Evolutionary conservation across 2,888 invertebrate species (phyloP), one percentile per base, ranked within the genome.

Genomic region (Agrochola lota): DNA sequence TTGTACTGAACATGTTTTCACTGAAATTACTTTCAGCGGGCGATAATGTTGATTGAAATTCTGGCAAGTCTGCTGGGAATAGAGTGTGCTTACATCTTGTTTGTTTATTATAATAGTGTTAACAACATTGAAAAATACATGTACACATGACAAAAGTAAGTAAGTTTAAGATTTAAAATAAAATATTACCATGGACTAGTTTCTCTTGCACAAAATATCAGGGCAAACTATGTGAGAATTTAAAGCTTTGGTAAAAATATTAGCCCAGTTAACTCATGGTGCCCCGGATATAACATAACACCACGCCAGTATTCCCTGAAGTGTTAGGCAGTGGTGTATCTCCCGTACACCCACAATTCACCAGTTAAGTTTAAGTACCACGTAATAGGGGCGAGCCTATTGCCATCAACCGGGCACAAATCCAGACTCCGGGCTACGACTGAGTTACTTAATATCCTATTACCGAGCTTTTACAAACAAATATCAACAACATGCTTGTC

Each of bases 21-120:
- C 75, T 69, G 63, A 84, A 75, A 85, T 83, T 69, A 85, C 81
- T 80, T 82, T 81, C 60, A 74, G 59, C 52, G 70, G 20, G 52
- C 52, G 78, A 80, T 81, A 70, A 80, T 84, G 70, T 71, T 74
- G 70, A 84, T 84, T 70, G 74, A 80, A 84, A 68, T 84, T 82
- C 49, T 81, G 69, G 46, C 59, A 62, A 70, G 40, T 64, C 73
- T 66, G 40, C 26, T 12, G 62, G 74, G 62, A 59, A 43, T 55
- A 46, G 15, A 63, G 40, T 81, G 23, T 30, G 20, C 60, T 82
- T 20, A 49, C 46, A 2, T 52, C 15, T 62, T 62, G 52, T 69
- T 62, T 67, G 35, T 82, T 77, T 77, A 35, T 55, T n/a, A 40
- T 26, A 49, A 70, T 81, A 74, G 64, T 52, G 30, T 17, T 6